Conservation (phyloP, 2,113 vertebrate genomes). For the Eidolon helvum region DNA sequence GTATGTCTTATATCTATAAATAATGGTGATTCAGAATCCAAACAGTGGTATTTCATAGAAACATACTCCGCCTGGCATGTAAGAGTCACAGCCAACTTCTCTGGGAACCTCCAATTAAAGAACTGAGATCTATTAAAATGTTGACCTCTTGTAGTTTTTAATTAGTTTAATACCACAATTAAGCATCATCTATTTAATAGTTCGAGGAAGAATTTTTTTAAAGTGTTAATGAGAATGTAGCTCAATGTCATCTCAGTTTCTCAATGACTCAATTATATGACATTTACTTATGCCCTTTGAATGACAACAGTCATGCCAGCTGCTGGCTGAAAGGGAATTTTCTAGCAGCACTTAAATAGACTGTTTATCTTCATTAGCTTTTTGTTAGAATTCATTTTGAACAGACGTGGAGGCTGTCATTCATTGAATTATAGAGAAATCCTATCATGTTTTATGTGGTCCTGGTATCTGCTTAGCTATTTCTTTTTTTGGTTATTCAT, state of each 20-base stretch:
- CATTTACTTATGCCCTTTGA: conserved; percentile 74
- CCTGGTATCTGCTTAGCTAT: background rate
- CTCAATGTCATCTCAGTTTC: conserved; percentile 78
- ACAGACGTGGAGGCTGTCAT: conserved; percentile 32
- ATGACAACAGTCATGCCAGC: conserved; percentile 77
- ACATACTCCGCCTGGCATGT: background rate
- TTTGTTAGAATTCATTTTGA: conserved; percentile 74
- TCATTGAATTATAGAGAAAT: background rate
- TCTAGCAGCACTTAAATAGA: conserved; percentile 69
- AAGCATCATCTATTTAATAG: conserved; percentile 71
- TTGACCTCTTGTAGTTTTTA: conserved; percentile 49
- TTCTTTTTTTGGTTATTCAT: background rate
- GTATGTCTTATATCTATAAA: background rate
- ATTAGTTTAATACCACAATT: conserved; percentile 38
- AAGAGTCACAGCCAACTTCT: background rate
- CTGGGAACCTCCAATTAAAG: background rate
- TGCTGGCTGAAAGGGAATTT: conserved; percentile 79
- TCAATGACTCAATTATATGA: conserved; percentile 79
- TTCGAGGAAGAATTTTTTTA: conserved; percentile 71
- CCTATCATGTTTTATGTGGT: background rate
- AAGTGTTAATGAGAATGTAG: conserved; percentile 78
- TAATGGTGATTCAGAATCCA: background rate
- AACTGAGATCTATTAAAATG: background rate
- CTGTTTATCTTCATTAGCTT: conserved; percentile 79
- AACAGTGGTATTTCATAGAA: background rate